These are phyloP conservation scores for Anarrhichthys ocellatus DNA, from an alignment of 2,113 vertebrate species.

Conservation along the genomic window DNA sequence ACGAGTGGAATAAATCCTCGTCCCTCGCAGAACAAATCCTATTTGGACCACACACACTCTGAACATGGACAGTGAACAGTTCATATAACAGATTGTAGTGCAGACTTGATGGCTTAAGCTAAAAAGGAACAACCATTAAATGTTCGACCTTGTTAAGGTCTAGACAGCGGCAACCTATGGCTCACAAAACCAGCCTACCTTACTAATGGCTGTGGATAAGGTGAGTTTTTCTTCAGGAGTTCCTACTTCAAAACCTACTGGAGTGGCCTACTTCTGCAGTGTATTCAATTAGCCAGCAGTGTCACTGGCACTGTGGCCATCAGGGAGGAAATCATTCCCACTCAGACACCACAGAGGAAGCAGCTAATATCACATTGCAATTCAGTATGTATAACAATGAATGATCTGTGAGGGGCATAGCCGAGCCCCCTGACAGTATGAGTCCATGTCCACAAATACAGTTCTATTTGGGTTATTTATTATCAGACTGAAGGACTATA, in stretches of 20 bases:
- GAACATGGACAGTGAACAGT: conserved; percentile 19
- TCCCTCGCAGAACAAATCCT: conserved; percentile 40
- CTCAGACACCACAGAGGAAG: conserved; percentile 64
- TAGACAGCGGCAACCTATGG: neutral
- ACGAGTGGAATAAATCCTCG: conserved; percentile 23
- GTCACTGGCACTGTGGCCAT: conserved; percentile 51
- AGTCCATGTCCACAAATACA: neutral
- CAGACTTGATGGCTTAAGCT: conserved; percentile 1
- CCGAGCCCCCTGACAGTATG: conserved; percentile 3
- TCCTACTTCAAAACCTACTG: conserved; percentile 31
- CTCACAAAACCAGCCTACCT: conserved; percentile 4
- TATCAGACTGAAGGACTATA: neutral
- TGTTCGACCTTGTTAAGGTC: neutral
- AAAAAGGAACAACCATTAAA: neutral
- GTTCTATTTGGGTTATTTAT: neutral
- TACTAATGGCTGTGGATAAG: conserved; percentile 5
- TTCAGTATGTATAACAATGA: conserved; percentile 46
- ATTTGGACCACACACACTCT: conserved; percentile 37
- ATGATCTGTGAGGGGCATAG: conserved; percentile 19
- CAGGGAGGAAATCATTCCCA: conserved; percentile 51
- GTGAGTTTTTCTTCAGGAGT: conserved; percentile 19
- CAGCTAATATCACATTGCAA: conserved; percentile 58
- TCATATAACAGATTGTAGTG: neutral
- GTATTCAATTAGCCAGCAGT: conserved; percentile 56
- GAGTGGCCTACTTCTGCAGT: conserved; percentile 33